A percentile compares a stretch with the other conserved stretches of the same genome.
Evolutionary conservation across 1,140 invertebrate species (phyloP).

Genomic region (Drosophila pandora): DNA sequence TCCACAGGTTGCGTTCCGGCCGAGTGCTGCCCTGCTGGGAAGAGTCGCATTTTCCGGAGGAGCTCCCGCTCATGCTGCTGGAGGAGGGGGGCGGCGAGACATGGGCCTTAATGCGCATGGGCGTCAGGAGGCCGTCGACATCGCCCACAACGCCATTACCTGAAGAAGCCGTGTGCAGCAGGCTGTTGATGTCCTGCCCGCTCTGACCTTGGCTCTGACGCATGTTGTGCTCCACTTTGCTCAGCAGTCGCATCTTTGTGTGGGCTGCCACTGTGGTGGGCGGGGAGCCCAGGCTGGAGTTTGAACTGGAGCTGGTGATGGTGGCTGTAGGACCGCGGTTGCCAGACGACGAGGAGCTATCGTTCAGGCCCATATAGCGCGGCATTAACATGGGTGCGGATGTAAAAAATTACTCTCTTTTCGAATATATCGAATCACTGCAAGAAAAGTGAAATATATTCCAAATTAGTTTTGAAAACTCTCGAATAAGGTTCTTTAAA

Average conservation of each 20-base stretch:
- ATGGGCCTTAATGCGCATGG: constrained; percentile 55
- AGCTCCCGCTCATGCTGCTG: constrained; percentile 4
- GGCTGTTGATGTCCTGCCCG: constrained; percentile 58
- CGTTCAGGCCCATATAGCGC: constrained; percentile 48
- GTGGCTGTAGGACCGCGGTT: constrained; percentile 22
- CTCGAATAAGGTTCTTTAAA: background rate
- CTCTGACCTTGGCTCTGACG: constrained; percentile 54
- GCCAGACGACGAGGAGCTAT: constrained; percentile 38
- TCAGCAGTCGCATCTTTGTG: constrained; percentile 70
- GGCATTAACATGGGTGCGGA: constrained; percentile 66
- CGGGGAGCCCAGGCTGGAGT: constrained; percentile 15
- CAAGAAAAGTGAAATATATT: background rate
- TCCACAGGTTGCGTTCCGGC: constrained; percentile 79
- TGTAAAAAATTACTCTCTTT: background rate
- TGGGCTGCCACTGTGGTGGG: constrained; percentile 66
- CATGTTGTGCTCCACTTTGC: constrained; percentile 74
- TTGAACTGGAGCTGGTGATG: constrained; percentile 13
- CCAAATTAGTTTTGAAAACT: constrained; percentile 1
- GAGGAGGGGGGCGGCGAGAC: constrained; percentile 24
- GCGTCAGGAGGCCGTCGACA: constrained; percentile 71
- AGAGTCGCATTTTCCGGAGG: constrained; percentile 2
- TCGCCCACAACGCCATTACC: constrained; percentile 72
- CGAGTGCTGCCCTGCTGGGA: constrained; percentile 32
- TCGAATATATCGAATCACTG: constrained; percentile 14
- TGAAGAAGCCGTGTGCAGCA: constrained; percentile 63